Evolutionary conservation across 2,888 invertebrate species (phyloP).

Genomic region (Dynastes tityus): DNA sequence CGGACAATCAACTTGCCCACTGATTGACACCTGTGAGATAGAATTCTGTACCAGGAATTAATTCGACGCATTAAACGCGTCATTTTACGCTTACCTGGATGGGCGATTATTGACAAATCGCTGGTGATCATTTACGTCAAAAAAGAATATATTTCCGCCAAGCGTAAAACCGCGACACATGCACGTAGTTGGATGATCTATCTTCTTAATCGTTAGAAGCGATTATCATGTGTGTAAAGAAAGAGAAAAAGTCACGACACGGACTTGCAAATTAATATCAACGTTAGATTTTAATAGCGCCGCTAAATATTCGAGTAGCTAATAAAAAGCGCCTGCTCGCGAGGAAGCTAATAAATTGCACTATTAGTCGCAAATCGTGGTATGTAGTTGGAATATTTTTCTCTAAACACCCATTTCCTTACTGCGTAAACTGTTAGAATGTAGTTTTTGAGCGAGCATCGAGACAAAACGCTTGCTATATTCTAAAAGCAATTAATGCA

Average conservation of each 20-base stretch:
- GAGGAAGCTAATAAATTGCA: slow-evolving; percentile 27
- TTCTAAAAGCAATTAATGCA: slow-evolving; percentile 11
- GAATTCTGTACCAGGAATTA: not conserved
- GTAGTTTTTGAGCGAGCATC: not conserved
- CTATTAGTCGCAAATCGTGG: slow-evolving; percentile 16
- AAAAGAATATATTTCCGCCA: slow-evolving; percentile 8
- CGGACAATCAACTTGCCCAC: too few relatives aligned
- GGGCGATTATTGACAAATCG: slow-evolving; percentile 11
- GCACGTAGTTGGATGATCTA: slow-evolving; percentile 15
- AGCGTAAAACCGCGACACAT: slow-evolving; percentile 7
- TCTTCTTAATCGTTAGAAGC: slow-evolving; percentile 16
- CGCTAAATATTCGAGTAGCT: slow-evolving; percentile 22
- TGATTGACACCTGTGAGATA: too few relatives aligned
- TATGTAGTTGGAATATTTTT: slow-evolving; percentile 28
- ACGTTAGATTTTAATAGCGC: slow-evolving; percentile 24
- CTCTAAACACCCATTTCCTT: slow-evolving; percentile 15
- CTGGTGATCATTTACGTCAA: not conserved
- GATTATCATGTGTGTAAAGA: slow-evolving; percentile 7
- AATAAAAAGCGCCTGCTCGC: slow-evolving; percentile 8
- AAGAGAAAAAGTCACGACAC: slow-evolving; percentile 17
- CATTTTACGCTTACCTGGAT: slow-evolving; percentile 11
- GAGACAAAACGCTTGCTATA: slow-evolving; percentile 19
- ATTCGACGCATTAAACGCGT: slow-evolving; percentile 8
- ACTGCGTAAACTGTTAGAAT: slow-evolving; percentile 17
- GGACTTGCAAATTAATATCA: slow-evolving; percentile 27